Evolutionary conservation across 2,113 vertebrate genomes (phyloP), one percentile per base, ranked within the genome.

Genomic region (Sebastes fasciatus): DNA sequence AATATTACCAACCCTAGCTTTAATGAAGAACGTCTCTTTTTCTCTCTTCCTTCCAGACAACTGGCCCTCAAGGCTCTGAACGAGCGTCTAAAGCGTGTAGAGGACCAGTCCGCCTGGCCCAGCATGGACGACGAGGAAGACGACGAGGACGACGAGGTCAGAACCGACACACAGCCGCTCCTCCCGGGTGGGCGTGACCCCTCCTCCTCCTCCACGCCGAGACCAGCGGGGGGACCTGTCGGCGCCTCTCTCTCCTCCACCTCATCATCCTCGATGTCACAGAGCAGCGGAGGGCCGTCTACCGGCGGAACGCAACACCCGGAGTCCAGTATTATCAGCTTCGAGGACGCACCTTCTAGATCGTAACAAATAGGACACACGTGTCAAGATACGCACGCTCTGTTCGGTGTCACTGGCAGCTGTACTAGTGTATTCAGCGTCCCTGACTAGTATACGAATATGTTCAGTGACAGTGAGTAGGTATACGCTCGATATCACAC

Each of bases 71-170:
- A 99, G 86, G 98, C 98, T 40, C 92, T 99, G 84, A 99, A 99
- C 1, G 98, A 99, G 89, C 96, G 98, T 51, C 94, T 99, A 88
- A 99, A 99, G 93, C 96, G 96, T 0, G 98, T 98, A 84, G 98
- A 99, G 91, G 98, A 99, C 89, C 97, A 98, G 91, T 96, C 97
- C 0, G 96, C 97, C 34, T 99, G 98, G 98, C 98, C 98, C 65
- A 99, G 95, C 95, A 99, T 99, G 98, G 98, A 99, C 17, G 98
- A 99, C 0, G 98, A 99, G 0, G 98, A 99, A 42, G 96, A 97
- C 2, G 97, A 98, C 0, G 96, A 96, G 0, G 95, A 95, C 0
- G 98, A 99, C 48, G 98, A 98, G 9, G 93, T 93, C 1, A 95
- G 96, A 77, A 94, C 92, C 0, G 95, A 97, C 79, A 94, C 81